Conservation (phyloP, 2,113 vertebrate genomes). For the Laticauda laticaudata region DNA sequence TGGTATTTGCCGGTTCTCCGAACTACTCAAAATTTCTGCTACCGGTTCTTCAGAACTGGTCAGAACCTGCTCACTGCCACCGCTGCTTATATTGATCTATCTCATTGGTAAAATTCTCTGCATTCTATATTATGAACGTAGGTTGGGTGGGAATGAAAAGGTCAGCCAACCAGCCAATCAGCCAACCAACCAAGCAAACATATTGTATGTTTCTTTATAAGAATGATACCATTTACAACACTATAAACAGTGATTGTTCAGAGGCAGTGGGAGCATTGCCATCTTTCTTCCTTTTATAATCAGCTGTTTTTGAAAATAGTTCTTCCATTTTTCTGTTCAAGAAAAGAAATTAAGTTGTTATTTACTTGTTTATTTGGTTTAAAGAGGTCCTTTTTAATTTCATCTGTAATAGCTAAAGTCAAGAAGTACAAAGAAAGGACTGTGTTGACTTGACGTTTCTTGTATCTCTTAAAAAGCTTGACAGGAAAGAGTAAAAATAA, state of each 20-base stretch:
- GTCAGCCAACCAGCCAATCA: background rate
- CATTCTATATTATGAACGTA: background rate
- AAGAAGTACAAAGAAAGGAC: background rate
- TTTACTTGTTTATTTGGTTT: background rate
- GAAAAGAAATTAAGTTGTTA: background rate
- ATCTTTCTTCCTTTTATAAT: background rate
- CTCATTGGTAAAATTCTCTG: background rate
- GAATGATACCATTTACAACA: background rate
- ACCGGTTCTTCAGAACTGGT: too few species aligned
- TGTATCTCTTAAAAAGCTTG: background rate
- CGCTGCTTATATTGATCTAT: background rate
- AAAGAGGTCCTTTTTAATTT: background rate
- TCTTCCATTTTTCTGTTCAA: background rate
- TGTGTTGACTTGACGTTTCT: background rate
- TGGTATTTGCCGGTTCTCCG: too few species aligned
- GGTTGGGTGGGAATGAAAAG: background rate
- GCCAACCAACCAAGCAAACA: too few species aligned
- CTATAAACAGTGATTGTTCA: background rate
- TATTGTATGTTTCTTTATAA: background rate
- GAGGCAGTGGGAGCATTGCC: background rate
- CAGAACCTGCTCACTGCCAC: too few species aligned
- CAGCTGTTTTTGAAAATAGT: background rate
- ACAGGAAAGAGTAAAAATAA: background rate
- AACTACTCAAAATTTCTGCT: too few species aligned
- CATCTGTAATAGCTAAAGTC: background rate